Base-by-base conservation (phyloP, 23 tunicate genomes). In the Clavelina lepadiformis region DNA sequence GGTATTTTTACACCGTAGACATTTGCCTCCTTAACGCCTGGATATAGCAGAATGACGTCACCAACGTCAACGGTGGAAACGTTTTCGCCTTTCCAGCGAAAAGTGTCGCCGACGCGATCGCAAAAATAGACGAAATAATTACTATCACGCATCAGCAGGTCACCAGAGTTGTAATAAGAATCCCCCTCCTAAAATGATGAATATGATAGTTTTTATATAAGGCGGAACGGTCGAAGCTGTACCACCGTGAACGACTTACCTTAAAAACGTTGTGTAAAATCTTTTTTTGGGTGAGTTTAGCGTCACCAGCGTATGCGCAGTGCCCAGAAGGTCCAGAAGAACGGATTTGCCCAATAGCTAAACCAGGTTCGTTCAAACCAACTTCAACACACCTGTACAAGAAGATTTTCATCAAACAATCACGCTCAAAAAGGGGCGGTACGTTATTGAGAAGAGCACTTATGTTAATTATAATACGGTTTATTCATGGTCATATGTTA, bases 61-160 rank as follows among this genome's bases (percentile, higher is more conserved):
- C 74, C 68, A 30, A 85, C 84, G 62, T 85, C 94, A 56, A 61
- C 71, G 47, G 94, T 85, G 1, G 94, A 85, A 45, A 77, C 79
- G 62, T 85, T 85, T 50, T 85, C 94, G 3, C 94, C 94, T 75
- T 85, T 85, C 94, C 94, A 85, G 31, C 94, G 79, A 51, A 55
- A 85, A 0, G 94, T 85, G 67, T 85, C 94, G 51, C 84, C 94
- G 45, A 85, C 73, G 0, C 94, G 78, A 41, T 85, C 94, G 29
- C 68, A 35, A 46, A 77, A 85, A 37, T 62, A 60, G 46, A 83
- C 29, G 52, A 51, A 56, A 37, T 85, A 77, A 26, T 85, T 38
- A 7, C 52, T 66, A 38, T 77, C 74, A 3, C 72, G 44, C 61
- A 63, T 58, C 30, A 85, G 35, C 0, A 85, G 34, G 63, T 85